Evolutionary conservation across 2,888 invertebrate species (phyloP).

Genomic region (Apoda limacodes): DNA sequence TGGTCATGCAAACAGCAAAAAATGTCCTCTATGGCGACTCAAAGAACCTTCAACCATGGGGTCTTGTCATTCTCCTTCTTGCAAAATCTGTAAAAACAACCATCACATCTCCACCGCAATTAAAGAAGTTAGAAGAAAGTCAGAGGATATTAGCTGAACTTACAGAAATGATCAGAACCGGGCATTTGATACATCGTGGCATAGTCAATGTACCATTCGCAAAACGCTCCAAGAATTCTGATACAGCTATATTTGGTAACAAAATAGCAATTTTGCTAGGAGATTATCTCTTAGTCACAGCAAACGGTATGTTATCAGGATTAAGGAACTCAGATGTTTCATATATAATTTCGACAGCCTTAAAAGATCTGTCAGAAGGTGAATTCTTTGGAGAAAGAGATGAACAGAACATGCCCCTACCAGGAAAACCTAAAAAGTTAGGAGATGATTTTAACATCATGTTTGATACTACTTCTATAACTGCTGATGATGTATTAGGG

Average conservation of each 20-base stretch:
- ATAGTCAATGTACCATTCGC: slow-evolving; percentile 62
- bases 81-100: slow-evolving; percentile 78
- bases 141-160: slow-evolving; percentile 71
- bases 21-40: slow-evolving; percentile 85
- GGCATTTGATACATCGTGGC: slow-evolving; percentile 83
- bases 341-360: slow-evolving; percentile 82
- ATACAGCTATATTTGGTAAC: slow-evolving; percentile 87
- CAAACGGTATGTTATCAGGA: slow-evolving; percentile 84
- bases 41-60: slow-evolving; percentile 88
- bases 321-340: slow-evolving; percentile 79
- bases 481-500: slow-evolving; percentile 53
- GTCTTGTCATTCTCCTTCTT: slow-evolving; percentile 83
- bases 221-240: slow-evolving; percentile 68
- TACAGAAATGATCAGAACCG: slow-evolving; percentile 89
- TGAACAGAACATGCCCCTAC: slow-evolving; percentile 79
- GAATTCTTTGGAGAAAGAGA: slow-evolving; percentile 85
- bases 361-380: slow-evolving; percentile 84
- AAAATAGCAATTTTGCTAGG: slow-evolving; percentile 89
- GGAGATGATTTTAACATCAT: slow-evolving; percentile 41
- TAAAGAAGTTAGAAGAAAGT: slow-evolving; percentile 68
- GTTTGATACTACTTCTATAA: slow-evolving; percentile 49
- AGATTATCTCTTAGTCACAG: slow-evolving; percentile 86
- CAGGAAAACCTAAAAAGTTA: slow-evolving; percentile 68
- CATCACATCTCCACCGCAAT: slow-evolving; percentile 70
- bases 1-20: slow-evolving; percentile 87